Percentiles rank a stretch among this genome's conserved stretches.
Evolutionary conservation across 92 coral and sea anemone genomes (phyloP).

Genomic region (Metridium senile): DNA sequence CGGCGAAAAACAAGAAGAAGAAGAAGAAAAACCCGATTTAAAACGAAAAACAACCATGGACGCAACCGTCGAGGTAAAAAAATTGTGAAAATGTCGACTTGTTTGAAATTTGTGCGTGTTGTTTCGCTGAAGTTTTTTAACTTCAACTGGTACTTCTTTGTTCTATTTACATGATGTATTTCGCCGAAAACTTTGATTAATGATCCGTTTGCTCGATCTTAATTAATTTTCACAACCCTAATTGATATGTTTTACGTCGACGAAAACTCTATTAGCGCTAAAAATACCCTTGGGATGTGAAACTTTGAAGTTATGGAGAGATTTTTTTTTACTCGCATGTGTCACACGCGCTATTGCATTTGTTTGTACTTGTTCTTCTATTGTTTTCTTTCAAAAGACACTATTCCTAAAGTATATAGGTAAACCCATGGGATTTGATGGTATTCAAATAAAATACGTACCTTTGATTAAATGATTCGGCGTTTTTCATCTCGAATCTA

Average conservation of each 20-base stretch:
- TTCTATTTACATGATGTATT: slow-evolving; percentile 2
- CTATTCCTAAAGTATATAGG: not conserved
- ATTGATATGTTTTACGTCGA: not conserved
- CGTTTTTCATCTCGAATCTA: not conserved
- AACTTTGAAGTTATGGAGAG: not conserved
- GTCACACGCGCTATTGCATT: slow-evolving; percentile 16
- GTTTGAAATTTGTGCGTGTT: slow-evolving; percentile 10
- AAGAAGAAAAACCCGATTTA: slow-evolving; percentile 87
- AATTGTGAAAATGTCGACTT: slow-evolving; percentile 4
- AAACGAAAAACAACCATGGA: slow-evolving; percentile 91
- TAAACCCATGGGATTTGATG: not conserved
- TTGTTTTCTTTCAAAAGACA: not conserved
- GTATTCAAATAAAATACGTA: not conserved
- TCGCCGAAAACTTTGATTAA: slow-evolving; percentile 6
- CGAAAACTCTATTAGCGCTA: not conserved
- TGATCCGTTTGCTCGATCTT: not conserved
- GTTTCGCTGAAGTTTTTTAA: not conserved
- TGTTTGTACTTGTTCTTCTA: not conserved
- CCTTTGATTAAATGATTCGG: not conserved
- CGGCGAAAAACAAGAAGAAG: slow-evolving; percentile 63
- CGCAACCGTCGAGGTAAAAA: slow-evolving; percentile 80
- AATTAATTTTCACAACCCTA: not conserved
- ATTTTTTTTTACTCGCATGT: slow-evolving; percentile 6
- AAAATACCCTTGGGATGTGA: not conserved
- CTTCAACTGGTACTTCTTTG: slow-evolving; percentile 27